Conservation (phyloP, 2,797 vertebrate species). For the Emys orbicularis region DNA sequence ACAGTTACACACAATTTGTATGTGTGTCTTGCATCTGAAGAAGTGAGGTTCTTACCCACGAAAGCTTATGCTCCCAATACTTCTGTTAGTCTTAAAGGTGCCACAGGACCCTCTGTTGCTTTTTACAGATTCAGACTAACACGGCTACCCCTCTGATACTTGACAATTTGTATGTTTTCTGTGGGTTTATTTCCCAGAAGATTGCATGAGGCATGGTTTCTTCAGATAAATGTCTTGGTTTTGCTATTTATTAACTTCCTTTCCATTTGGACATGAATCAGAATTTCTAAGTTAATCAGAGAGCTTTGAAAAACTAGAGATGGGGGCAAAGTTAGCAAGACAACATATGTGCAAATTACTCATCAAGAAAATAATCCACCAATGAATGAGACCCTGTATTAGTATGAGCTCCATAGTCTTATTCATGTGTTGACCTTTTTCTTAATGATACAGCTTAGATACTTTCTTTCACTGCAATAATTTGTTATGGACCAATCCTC, state of each 20-base stretch:
- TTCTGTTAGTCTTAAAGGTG: no score
- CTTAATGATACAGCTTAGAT: neutral
- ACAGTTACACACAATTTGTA: neutral
- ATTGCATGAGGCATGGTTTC: neutral
- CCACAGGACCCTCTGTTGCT: no score
- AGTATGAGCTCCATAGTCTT: rapidly evolving
- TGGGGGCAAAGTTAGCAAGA: neutral
- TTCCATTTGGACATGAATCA: neutral
- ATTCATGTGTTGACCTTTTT: neutral
- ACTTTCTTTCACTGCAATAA: neutral
- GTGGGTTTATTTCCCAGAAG: neutral
- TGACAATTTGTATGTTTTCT: neutral
- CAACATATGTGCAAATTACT: neutral
- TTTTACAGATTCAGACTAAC: no score
- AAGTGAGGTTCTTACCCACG: no score
- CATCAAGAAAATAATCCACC: neutral
- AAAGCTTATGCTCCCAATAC: no score
- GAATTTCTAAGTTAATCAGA: neutral
- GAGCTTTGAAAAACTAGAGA: neutral
- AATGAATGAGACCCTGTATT: neutral
- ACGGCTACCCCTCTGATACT: no score
- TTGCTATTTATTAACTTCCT: neutral
- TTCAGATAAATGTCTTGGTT: neutral
- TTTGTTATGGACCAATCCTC: neutral
- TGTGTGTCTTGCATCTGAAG: no score